Evolutionary conservation across 2,797 vertebrate species (phyloP).

Genomic region (Trematomus bernacchii): DNA sequence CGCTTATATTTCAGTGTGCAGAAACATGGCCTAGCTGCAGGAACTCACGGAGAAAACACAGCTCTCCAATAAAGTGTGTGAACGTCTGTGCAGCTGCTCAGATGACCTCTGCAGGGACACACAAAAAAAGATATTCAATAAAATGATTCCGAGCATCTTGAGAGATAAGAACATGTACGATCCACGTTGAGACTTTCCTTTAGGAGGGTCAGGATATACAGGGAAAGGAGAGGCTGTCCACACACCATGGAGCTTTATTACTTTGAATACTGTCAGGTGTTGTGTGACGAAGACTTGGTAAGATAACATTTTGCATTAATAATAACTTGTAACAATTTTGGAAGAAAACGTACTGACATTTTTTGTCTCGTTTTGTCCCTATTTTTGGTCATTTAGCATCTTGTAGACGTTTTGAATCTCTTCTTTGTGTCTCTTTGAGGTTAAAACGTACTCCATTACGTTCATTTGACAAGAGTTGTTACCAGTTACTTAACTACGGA

Average conservation of each 20-base stretch:
- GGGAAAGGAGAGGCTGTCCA: background rate
- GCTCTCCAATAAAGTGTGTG: constrained; percentile 30
- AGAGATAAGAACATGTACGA: background rate
- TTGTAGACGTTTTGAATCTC: no score
- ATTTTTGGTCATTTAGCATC: no score
- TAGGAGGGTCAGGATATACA: background rate
- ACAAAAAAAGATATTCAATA: no score
- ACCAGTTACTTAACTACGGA: no score
- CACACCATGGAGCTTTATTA: background rate
- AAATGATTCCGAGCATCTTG: no score
- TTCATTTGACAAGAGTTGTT: no score
- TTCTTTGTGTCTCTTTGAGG: no score
- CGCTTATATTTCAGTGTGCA: constrained; percentile 47
- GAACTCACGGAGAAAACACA: constrained; percentile 11
- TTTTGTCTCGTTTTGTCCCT: no score
- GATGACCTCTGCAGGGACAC: constrained; percentile 80
- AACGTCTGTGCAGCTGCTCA: constrained; percentile 61
- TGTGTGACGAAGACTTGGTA: background rate
- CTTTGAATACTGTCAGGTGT: background rate
- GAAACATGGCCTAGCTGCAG: constrained; percentile 45
- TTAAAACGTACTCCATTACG: no score
- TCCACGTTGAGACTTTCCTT: background rate
- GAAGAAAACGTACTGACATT: no score
- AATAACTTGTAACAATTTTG: background rate
- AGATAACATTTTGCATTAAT: background rate